Conservation (phyloP, 2,888 invertebrate species). For the Cremastinae sp. region DNA sequence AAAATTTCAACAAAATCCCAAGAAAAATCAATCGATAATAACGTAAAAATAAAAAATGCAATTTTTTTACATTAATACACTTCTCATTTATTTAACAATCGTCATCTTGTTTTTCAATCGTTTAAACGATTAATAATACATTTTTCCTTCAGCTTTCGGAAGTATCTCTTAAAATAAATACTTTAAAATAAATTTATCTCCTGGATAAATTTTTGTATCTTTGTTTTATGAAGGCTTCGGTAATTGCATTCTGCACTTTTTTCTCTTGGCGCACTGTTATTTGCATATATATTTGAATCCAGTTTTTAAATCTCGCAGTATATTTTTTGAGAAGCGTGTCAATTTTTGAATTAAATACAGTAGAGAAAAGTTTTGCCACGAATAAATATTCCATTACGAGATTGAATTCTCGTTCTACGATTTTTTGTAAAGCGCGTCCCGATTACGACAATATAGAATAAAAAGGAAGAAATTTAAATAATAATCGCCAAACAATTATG, state of each 20-base stretch:
- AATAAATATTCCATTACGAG: slow-evolving; percentile 26
- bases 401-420: neutral
- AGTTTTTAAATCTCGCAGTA: slow-evolving; percentile 24
- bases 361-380: slow-evolving; percentile 9
- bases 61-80: slow-evolving; percentile 55
- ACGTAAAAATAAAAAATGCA: slow-evolving; percentile 16
- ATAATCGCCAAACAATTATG: slow-evolving; percentile 33
- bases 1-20: no score
- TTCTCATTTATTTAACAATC: slow-evolving; percentile 57
- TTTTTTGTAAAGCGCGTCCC: slow-evolving; percentile 33
- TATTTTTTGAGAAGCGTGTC: slow-evolving; percentile 23
- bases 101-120: slow-evolving; percentile 42
- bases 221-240: slow-evolving; percentile 25
- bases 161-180: slow-evolving; percentile 36
- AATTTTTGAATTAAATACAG: slow-evolving; percentile 31
- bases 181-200: slow-evolving; percentile 41
- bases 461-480: slow-evolving; percentile 17
- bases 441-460: slow-evolving; percentile 31
- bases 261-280: neutral
- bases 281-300: neutral
- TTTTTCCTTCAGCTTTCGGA: slow-evolving; percentile 18
- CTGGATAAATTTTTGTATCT: slow-evolving; percentile 15
- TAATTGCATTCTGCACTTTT: slow-evolving; percentile 24
- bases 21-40: no score
- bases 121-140: slow-evolving; percentile 15